These are phyloP conservation scores for Maconellicoccus hirsutus DNA, from an alignment of 1,140 invertebrate genomes.

Conservation along the genomic window DNA sequence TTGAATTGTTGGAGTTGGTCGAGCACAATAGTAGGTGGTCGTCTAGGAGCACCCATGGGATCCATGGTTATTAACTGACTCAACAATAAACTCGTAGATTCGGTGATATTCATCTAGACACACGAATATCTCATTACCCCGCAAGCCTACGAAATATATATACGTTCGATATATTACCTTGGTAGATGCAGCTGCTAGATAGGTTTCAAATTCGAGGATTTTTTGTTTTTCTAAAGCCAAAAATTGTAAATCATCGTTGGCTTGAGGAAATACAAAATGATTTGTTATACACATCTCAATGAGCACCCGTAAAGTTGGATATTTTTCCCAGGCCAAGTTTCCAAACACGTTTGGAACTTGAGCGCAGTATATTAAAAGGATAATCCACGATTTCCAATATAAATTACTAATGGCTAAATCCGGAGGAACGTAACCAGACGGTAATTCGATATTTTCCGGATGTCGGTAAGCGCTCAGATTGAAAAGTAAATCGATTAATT, in stretches of 20 bases:
- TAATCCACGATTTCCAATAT: slow-evolving; percentile 92
- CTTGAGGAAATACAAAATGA: slow-evolving; percentile 64
- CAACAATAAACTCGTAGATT: slow-evolving; percentile 74
- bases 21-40: slow-evolving; percentile 61
- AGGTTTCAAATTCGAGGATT: slow-evolving; percentile 85
- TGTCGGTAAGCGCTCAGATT: slow-evolving; percentile 82
- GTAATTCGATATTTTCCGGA: slow-evolving; percentile 82
- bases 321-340: slow-evolving; percentile 71
- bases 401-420: slow-evolving; percentile 71
- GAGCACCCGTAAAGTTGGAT: slow-evolving; percentile 79
- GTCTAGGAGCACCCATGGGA: slow-evolving; percentile 63
- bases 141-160: neutral
- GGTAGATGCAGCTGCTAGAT: slow-evolving; percentile 79
- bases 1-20: slow-evolving; percentile 74
- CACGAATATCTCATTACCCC: neutral
- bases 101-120: slow-evolving; percentile 69
- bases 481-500: slow-evolving; percentile 81
- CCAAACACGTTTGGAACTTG: slow-evolving; percentile 86
- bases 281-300: slow-evolving; percentile 98
- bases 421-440: slow-evolving; percentile 72
- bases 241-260: slow-evolving; percentile 53
- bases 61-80: slow-evolving; percentile 72
- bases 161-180: slow-evolving; percentile 34
- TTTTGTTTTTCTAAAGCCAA: slow-evolving; percentile 60
- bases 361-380: slow-evolving; percentile 72